These are phyloP conservation scores for Procambarus virginalis DNA, from an alignment of 1,140 invertebrate species.

Conservation along the genomic window DNA sequence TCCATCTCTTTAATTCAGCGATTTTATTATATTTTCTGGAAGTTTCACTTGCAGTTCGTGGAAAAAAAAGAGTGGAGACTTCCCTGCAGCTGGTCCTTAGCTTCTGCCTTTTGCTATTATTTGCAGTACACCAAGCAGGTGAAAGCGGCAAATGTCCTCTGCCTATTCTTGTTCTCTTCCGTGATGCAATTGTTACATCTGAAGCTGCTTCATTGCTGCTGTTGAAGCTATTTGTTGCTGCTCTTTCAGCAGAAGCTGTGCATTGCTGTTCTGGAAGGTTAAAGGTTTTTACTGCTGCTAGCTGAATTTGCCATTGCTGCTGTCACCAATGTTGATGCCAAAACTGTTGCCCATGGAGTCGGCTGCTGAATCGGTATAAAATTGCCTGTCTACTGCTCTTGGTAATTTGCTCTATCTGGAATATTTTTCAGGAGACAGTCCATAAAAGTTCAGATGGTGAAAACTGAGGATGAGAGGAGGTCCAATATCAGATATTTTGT, in stretches of 20 bases:
- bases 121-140: constrained; percentile 2
- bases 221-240: neutral
- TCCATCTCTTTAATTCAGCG: neutral
- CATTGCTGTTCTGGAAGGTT: neutral
- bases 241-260: neutral
- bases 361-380: neutral
- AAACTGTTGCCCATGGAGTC: neutral
- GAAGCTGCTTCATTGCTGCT: neutral
- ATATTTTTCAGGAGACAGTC: neutral
- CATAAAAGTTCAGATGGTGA: neutral
- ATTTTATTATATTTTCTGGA: neutral
- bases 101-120: constrained; percentile 7
- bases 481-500: too few species aligned
- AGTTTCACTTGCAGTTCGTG: neutral
- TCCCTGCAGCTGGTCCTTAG: constrained; percentile 4
- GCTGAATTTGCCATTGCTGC: constrained; percentile 17
- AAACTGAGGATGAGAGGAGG: neutral
- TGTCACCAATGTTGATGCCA: neutral
- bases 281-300: neutral
- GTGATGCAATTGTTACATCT: neutral
- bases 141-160: neutral
- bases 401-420: neutral
- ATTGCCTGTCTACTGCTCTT: neutral
- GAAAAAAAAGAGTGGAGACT: neutral
- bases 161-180: neutral